Conservation (phyloP, 2,888 invertebrate species). For the Dryomyza anilis region DNA sequence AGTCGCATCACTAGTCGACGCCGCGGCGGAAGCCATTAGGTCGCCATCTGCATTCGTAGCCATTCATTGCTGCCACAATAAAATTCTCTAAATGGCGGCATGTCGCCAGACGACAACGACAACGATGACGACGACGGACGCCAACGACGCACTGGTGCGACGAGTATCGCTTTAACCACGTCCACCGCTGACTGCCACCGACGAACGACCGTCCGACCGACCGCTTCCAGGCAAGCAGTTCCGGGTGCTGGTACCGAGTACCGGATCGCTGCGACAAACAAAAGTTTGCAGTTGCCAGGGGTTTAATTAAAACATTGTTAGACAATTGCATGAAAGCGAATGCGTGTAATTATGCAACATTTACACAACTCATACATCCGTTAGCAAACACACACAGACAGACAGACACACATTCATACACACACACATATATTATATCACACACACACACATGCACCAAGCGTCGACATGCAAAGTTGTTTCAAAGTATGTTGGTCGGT, state of each 20-base stretch:
- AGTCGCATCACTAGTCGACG: no score
- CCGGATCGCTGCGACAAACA: constrained; percentile 1
- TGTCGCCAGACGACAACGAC: constrained; percentile 4
- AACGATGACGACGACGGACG: no score
- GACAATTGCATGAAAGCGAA: constrained; percentile 27
- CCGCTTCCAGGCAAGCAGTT: neutral
- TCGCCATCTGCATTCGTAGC: constrained; percentile 6
- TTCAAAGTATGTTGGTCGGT: no score
- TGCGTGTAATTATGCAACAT: constrained; percentile 23
- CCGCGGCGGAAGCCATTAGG: neutral
- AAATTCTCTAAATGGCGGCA: neutral
- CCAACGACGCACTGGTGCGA: neutral
- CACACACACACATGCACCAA: neutral
- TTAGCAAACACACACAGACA: constrained; percentile 9
- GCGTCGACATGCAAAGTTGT: no score
- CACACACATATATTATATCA: neutral
- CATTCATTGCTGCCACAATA: neutral
- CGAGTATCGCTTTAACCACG: neutral
- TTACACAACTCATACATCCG: constrained; percentile 21
- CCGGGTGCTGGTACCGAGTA: neutral
- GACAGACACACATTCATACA: constrained; percentile 4
- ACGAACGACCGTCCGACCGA: no score
- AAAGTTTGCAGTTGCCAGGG: constrained; percentile 20
- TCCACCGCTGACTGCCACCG: neutral
- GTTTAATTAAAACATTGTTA: constrained; percentile 34